Evolutionary conservation across 2,113 vertebrate genomes (phyloP).

Genomic region (Myrmecobius fasciatus): DNA sequence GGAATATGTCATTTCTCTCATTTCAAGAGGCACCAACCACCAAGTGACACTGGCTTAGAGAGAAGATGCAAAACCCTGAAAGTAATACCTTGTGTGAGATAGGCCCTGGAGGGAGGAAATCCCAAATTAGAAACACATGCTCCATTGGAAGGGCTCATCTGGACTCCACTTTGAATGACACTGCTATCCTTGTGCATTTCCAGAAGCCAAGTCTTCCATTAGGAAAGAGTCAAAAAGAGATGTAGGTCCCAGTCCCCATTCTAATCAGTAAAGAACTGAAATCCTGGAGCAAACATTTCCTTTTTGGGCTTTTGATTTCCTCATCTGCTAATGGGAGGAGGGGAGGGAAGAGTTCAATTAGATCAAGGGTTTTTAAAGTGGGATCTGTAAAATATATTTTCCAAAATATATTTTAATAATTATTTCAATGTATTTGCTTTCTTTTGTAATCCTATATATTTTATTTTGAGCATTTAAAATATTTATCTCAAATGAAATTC

Average conservation of each 20-base stretch:
- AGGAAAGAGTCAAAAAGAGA: background rate
- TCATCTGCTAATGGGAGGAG: background rate
- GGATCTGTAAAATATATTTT: background rate
- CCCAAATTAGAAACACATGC: conserved; percentile 50
- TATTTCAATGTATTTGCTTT: background rate
- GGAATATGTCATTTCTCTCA: background rate
- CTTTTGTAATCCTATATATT: background rate
- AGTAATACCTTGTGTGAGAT: background rate
- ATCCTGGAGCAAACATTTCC: background rate
- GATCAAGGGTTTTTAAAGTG: background rate
- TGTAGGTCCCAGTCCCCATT: background rate
- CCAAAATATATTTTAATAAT: background rate
- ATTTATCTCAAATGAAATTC: background rate
- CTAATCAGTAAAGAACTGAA: background rate
- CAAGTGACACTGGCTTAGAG: conserved; percentile 6
- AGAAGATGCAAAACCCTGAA: background rate
- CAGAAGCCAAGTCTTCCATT: background rate
- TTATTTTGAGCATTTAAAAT: background rate
- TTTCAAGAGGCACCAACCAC: background rate
- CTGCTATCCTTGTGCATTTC: background rate
- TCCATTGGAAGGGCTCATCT: background rate
- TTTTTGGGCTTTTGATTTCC: background rate
- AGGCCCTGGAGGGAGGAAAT: background rate
- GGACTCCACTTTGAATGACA: conserved; percentile 1
- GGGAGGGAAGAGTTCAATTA: background rate